Conservation (phyloP, 2,113 vertebrate genomes). For the Callipepla californica region DNA sequence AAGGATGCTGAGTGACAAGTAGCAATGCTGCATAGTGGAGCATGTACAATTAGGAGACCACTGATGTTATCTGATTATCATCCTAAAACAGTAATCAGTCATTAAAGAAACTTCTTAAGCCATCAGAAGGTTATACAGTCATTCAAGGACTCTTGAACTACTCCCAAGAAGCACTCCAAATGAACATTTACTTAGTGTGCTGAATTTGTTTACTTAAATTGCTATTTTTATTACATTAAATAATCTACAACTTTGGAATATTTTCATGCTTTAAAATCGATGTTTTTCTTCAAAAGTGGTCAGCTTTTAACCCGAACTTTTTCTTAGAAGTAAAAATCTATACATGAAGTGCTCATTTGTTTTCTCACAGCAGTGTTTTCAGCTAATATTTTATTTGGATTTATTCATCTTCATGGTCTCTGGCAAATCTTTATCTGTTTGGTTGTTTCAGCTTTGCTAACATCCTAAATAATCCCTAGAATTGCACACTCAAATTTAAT, state of each 20-base stretch:
- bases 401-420: neutral
- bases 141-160: neutral
- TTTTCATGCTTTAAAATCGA: neutral
- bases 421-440: neutral
- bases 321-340: neutral
- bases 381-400: neutral
- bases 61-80: neutral
- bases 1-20: neutral
- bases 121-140: neutral
- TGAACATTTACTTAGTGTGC: neutral
- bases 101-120: neutral
- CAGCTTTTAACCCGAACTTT: neutral
- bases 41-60: accelerated
- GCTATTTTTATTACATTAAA: neutral
- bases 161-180: neutral
- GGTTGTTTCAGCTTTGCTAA: neutral
- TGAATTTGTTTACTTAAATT: neutral
- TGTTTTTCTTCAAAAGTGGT: neutral
- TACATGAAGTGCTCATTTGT: neutral
- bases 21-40: neutral
- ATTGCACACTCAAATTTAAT: neutral
- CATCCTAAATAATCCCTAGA: neutral
- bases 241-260: neutral
- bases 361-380: neutral
- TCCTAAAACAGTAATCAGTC: neutral